Percentiles rank a stretch among this genome's conserved stretches.
phyloP scores from a whole-genome alignment of 2,797 vertebrate species.

The Peromyscus eremicus region DNA sequence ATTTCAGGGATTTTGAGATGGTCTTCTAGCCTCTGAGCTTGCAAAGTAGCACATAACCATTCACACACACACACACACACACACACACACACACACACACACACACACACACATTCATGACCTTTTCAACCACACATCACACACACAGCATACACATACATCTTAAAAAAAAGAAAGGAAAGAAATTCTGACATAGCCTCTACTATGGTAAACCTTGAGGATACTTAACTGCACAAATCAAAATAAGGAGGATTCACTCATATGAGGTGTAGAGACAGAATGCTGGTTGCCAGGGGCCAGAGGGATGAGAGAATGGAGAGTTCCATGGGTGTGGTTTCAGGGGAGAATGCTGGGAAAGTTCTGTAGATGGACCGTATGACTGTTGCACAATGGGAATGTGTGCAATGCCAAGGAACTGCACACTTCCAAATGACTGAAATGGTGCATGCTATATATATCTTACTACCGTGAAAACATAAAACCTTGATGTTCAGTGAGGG shows the following conservation, averaged over 20 bases:
- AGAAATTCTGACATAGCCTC: background rate
- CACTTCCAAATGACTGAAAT: background rate
- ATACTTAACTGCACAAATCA: background rate
- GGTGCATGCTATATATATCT: background rate
- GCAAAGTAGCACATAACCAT: too few species aligned
- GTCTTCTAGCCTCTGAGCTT: background rate
- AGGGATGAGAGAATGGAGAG: background rate
- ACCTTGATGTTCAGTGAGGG: background rate
- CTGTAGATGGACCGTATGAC: background rate
- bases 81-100: background rate
- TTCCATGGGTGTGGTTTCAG: background rate
- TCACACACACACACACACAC: background rate
- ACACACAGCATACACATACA: background rate
- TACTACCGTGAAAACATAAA: background rate
- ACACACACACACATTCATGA: background rate
- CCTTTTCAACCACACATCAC: background rate
- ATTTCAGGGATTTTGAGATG: background rate
- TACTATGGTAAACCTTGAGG: background rate
- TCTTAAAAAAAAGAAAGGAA: background rate
- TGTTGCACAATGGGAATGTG: background rate
- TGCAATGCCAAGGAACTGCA: background rate
- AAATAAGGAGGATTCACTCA: background rate
- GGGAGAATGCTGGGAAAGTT: background rate
- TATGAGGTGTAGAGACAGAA: background rate
- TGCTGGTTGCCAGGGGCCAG: background rate